phyloP scores from a whole-genome alignment of 2,888 invertebrate species.

The Athrips mouffetella region DNA sequence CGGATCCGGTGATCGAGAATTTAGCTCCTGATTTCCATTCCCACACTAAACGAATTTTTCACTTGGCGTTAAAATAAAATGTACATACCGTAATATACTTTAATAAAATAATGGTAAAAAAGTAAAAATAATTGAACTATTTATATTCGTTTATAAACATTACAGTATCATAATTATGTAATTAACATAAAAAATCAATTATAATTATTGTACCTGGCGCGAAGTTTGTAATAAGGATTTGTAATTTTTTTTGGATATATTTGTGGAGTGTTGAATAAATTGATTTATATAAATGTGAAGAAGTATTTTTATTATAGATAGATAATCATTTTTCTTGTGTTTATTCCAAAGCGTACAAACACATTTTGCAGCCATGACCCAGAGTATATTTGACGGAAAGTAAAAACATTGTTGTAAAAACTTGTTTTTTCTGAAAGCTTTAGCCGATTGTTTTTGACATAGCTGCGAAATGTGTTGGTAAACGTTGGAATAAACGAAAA shows the following conservation, averaged over 20 bases:
- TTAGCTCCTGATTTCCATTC: no score
- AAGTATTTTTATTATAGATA: slow-evolving; percentile 11
- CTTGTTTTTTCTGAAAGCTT: no score
- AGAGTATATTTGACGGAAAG: no score
- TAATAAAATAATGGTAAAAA: slow-evolving; percentile 17
- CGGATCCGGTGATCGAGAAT: no score
- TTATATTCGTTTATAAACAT: slow-evolving; percentile 16
- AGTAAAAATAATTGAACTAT: no score
- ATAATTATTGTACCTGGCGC: slow-evolving; percentile 51
- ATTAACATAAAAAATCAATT: slow-evolving; percentile 28
- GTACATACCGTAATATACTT: not conserved
- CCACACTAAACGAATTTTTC: no score
- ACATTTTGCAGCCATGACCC: no score
- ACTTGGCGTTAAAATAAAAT: not conserved
- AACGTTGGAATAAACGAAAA: no score
- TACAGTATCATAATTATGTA: slow-evolving; percentile 28
- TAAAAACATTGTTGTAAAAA: no score
- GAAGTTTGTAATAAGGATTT: slow-evolving; percentile 55
- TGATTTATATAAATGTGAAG: slow-evolving; percentile 52
- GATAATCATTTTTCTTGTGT: no score
- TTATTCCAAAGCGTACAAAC: not conserved
- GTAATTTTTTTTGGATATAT: slow-evolving; percentile 58
- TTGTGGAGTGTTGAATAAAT: slow-evolving; percentile 66
- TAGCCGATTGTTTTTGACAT: no score
- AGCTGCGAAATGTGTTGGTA: no score